Evolutionary conservation across 1,140 invertebrate species (phyloP).

Genomic region (Neodiprion lecontei): DNA sequence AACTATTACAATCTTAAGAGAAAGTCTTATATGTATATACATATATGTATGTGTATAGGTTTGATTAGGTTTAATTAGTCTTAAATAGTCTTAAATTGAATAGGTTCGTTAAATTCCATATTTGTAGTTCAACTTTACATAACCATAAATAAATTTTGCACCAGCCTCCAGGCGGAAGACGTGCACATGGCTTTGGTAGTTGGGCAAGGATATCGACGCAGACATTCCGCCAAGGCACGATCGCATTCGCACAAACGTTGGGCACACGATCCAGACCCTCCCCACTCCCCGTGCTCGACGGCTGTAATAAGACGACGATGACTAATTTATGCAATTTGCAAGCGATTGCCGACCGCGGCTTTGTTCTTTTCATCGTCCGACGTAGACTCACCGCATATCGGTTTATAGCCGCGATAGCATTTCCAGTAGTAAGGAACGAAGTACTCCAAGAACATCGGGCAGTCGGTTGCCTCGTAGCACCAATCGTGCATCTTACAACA

Average conservation of each 20-base stretch:
- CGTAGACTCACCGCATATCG: constrained; percentile 74
- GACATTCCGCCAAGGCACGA: constrained; percentile 78
- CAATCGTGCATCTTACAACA: constrained; percentile 81
- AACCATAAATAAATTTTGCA: constrained; percentile 75
- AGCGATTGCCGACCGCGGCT: not conserved
- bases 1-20: too few species aligned
- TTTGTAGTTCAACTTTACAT: constrained; percentile 36
- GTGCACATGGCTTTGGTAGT: constrained; percentile 71
- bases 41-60: too few species aligned
- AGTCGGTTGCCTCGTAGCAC: constrained; percentile 78
- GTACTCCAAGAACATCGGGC: constrained; percentile 82
- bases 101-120: not conserved
- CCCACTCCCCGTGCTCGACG: constrained; percentile 71
- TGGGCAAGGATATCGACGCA: constrained; percentile 79
- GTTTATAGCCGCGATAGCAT: constrained; percentile 75
- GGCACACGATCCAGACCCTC: constrained; percentile 72
- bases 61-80: too few species aligned
- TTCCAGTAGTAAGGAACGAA: constrained; percentile 89
- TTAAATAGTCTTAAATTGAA: not conserved
- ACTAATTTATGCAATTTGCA: not conserved
- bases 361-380: not conserved
- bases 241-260: constrained; percentile 87
- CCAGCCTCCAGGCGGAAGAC: constrained; percentile 73
- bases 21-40: too few species aligned
- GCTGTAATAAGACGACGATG: constrained; percentile 56